Evolutionary conservation across 2,888 invertebrate genomes (phyloP).

Genomic region (Luperina testacea): DNA sequence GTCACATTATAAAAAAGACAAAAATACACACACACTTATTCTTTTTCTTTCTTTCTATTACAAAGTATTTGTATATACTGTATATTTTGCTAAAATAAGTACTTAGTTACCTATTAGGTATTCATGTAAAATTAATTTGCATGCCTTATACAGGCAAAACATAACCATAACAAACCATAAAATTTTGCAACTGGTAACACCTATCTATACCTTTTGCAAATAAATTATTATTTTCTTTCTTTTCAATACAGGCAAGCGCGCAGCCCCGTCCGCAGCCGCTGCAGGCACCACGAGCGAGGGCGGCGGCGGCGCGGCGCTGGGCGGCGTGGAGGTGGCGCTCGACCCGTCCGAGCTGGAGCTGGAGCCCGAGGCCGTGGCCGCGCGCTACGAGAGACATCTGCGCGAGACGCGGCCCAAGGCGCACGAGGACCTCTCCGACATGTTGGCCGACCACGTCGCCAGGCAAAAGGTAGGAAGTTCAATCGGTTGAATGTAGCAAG

Average conservation of each 20-base stretch:
- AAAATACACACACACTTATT: neutral
- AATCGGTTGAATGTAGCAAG: neutral
- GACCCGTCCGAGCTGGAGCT: conserved; percentile 99
- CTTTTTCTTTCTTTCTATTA: neutral
- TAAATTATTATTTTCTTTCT: neutral
- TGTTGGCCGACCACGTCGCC: conserved; percentile 99
- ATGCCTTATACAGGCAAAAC: neutral
- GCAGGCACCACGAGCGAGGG: conserved; percentile 67
- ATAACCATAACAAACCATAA: neutral
- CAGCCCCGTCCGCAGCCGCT: conserved; percentile 61
- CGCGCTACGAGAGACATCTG: conserved; percentile 98
- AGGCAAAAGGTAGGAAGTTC: conserved; percentile 94
- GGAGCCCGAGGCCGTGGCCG: conserved; percentile 98
- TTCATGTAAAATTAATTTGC: neutral
- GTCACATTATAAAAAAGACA: neutral
- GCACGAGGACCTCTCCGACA: conserved; percentile 98
- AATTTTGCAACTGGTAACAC: neutral
- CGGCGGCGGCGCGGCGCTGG: conserved; percentile 81
- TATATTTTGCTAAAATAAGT: neutral
- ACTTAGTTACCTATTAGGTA: neutral
- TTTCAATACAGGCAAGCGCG: conserved; percentile 75
- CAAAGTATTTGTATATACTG: neutral
- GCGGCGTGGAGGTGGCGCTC: conserved; percentile 97
- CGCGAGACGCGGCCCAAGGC: conserved; percentile 97
- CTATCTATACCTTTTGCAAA: neutral